These are phyloP conservation scores for Hippocampus mohnikei DNA, from an alignment of 2,113 vertebrate genomes.

Conservation along the genomic window DNA sequence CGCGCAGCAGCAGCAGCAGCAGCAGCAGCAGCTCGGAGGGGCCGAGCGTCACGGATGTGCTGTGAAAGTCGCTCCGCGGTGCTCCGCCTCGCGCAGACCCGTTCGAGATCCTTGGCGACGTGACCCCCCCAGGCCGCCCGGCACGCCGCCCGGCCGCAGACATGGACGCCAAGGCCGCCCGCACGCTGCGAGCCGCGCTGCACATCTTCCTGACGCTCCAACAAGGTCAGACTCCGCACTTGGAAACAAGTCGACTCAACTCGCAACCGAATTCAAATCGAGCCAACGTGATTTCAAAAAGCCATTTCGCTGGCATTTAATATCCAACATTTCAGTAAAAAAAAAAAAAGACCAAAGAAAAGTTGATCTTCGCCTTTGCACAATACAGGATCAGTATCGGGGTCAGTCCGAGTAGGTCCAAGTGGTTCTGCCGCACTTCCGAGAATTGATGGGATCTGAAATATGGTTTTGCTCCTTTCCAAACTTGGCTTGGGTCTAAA, in stretches of 20 bases:
- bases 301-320: too few species aligned
- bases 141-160: background rate
- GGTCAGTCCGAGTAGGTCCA: too few species aligned
- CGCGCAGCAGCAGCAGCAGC: background rate
- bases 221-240: background rate
- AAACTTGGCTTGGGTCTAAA: too few species aligned
- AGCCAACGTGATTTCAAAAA: background rate
- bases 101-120: background rate
- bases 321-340: too few species aligned
- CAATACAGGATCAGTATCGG: too few species aligned
- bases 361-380: too few species aligned
- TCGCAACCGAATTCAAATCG: background rate
- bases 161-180: background rate
- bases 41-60: background rate
- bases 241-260: background rate
- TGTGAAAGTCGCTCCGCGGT: background rate
- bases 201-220: background rate
- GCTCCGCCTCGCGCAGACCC: background rate
- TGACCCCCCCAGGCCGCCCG: background rate
- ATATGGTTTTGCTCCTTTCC: too few species aligned
- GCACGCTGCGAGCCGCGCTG: background rate
- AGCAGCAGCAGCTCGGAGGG: background rate
- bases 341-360: too few species aligned
- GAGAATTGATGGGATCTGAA: too few species aligned
- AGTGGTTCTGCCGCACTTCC: too few species aligned